Conservation (phyloP, 2,888 invertebrate species). For the Drosophila suboccidentalis region DNA sequence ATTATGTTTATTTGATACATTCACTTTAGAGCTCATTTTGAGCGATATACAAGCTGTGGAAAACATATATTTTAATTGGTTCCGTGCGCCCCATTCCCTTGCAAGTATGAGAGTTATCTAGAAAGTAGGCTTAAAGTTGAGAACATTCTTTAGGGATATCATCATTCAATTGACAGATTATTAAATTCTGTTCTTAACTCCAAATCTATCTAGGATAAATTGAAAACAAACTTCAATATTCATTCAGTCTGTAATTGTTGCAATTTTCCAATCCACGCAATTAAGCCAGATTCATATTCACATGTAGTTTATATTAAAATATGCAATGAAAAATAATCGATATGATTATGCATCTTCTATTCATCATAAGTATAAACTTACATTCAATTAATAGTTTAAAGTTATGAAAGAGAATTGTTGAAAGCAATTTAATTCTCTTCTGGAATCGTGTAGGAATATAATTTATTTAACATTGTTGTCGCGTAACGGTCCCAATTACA, state of each 20-base stretch:
- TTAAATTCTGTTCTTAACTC: not conserved
- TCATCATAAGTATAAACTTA: not conserved
- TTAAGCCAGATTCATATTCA: not conserved
- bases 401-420: not conserved
- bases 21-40: not conserved
- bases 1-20: conserved; percentile 4
- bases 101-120: not conserved
- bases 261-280: not conserved
- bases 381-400: not conserved
- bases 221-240: too few relatives aligned
- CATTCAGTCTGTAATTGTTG: too few relatives aligned
- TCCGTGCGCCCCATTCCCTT: not conserved
- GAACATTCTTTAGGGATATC: too few relatives aligned
- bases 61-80: conserved; percentile 8
- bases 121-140: not conserved
- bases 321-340: not conserved
- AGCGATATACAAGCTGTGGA: conserved; percentile 18
- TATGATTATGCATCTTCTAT: not conserved
- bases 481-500: not conserved
- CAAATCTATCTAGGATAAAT: not conserved
- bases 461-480: not conserved
- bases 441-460: not conserved
- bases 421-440: not conserved
- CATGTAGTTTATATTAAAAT: not conserved
- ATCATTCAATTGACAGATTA: not conserved